These are phyloP conservation scores for Meloidogyne floridensis DNA, from an alignment of 1,140 invertebrate species.

Conservation along the genomic window DNA sequence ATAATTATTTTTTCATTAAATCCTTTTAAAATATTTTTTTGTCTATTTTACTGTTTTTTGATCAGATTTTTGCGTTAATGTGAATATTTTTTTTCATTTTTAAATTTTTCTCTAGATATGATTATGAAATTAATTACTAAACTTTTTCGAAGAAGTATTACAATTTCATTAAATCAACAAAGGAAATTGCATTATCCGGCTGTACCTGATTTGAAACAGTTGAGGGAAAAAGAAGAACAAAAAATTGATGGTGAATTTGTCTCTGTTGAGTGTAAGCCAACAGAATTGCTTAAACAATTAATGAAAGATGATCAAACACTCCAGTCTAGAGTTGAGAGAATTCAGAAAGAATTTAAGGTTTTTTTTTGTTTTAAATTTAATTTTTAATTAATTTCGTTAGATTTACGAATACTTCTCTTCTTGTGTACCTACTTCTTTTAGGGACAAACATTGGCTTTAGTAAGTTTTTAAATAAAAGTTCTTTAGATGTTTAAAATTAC, in stretches of 20 bases:
- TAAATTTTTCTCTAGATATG: neutral
- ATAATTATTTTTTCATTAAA: no score
- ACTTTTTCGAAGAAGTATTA: neutral
- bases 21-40: no score
- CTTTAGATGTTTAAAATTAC: no score
- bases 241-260: neutral
- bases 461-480: neutral
- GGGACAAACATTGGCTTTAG: neutral
- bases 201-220: neutral
- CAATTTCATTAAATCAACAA: neutral
- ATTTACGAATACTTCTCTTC: slow-evolving; percentile 15
- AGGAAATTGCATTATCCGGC: neutral
- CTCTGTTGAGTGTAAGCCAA: neutral
- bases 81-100: neutral
- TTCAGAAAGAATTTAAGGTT: slow-evolving; percentile 13
- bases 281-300: neutral
- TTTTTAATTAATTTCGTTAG: neutral
- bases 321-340: slow-evolving; percentile 2
- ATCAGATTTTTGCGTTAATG: neutral
- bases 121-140: neutral
- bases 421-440: slow-evolving; percentile 1
- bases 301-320: slow-evolving; percentile 4
- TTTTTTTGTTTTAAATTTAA: neutral
- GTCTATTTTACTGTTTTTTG: no score
- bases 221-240: no score